Evolutionary conservation across 2,797 vertebrate genomes (phyloP).

Genomic region (Lerista edwardsae): DNA sequence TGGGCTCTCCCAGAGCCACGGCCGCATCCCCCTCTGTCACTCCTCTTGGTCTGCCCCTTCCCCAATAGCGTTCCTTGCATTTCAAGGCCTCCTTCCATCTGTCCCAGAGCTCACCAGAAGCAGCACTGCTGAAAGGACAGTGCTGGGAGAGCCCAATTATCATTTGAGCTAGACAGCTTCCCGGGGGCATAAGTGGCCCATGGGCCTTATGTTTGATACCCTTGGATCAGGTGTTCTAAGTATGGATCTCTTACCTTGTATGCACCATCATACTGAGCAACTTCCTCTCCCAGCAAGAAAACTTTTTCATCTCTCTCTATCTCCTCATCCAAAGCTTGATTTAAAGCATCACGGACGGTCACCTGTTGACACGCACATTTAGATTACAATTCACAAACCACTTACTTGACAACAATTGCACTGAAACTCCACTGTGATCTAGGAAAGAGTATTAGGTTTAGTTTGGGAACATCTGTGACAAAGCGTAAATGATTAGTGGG

Average conservation of each 20-base stretch:
- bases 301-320: slow-evolving; percentile 94
- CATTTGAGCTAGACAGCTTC: too few species aligned
- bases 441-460: not conserved
- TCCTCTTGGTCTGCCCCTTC: too few species aligned
- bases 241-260: slow-evolving; percentile 85
- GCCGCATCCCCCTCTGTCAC: too few species aligned
- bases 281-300: slow-evolving; percentile 95
- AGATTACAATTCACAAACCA: not conserved
- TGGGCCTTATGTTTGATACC: too few species aligned
- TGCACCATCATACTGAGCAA: slow-evolving; percentile 96
- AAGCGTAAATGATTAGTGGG: not conserved
- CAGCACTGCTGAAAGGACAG: too few species aligned
- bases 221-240: not conserved
- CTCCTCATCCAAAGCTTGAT: slow-evolving; percentile 97
- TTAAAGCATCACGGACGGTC: slow-evolving; percentile 95
- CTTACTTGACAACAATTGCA: not conserved
- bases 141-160: too few species aligned
- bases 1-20: too few species aligned
- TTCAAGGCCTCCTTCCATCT: too few species aligned
- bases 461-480: not conserved
- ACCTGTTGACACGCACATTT: slow-evolving; percentile 76
- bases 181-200: too few species aligned
- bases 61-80: too few species aligned
- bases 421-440: not conserved
- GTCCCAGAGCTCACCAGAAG: too few species aligned